phyloP scores from a whole-genome alignment of 2,888 invertebrate genomes.

The Marronus borbonicus region DNA sequence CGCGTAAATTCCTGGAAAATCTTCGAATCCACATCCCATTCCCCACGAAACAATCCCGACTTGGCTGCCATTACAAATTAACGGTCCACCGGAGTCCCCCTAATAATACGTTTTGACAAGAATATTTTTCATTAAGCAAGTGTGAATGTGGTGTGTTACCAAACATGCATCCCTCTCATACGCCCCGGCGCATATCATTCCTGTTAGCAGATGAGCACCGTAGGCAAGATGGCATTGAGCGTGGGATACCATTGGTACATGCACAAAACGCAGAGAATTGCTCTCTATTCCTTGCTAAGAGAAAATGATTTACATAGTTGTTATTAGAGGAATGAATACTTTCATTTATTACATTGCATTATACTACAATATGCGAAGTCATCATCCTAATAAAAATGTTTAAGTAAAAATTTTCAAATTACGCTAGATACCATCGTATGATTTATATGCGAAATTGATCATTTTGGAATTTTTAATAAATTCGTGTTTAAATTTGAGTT shows the following conservation, averaged over 20 bases:
- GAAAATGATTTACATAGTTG: not conserved
- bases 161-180: conserved; percentile 53
- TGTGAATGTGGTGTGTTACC: conserved; percentile 29
- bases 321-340: not conserved
- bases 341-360: too few relatives aligned
- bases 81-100: conserved; percentile 62
- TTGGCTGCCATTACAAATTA: conserved; percentile 51
- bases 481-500: too few relatives aligned
- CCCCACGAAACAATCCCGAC: conserved; percentile 61
- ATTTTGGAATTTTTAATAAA: too few relatives aligned
- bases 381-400: too few relatives aligned
- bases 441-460: too few relatives aligned
- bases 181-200: conserved; percentile 54
- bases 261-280: conserved; percentile 22
- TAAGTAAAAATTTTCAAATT: too few relatives aligned
- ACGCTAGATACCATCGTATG: too few relatives aligned
- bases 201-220: conserved; percentile 17
- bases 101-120: conserved; percentile 28
- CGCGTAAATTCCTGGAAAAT: conserved; percentile 60
- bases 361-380: too few relatives aligned
- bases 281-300: conserved; percentile 14
- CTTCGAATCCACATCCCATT: conserved; percentile 58
- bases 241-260: conserved; percentile 36
- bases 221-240: conserved; percentile 38
- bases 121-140: too few relatives aligned